Evolutionary conservation across 1,140 invertebrate species (phyloP).

Genomic region (Drosophila kurseongensis): DNA sequence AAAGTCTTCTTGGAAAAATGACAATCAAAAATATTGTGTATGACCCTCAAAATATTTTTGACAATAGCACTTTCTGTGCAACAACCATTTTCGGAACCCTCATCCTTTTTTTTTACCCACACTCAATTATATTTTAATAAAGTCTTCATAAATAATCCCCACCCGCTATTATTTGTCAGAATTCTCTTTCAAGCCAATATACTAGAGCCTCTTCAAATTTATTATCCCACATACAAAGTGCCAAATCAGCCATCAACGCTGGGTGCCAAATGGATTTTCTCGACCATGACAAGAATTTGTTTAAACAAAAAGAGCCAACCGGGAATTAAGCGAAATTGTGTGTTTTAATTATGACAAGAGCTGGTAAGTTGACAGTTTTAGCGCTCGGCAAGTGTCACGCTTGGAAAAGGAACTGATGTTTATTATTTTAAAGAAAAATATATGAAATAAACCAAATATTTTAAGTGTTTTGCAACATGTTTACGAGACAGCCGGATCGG

Average conservation of each 20-base stretch:
- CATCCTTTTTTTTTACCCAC: background rate
- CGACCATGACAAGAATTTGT: slow-evolving; percentile 41
- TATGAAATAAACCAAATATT: slow-evolving; percentile 36
- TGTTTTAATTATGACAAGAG: slow-evolving; percentile 80
- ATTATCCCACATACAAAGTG: slow-evolving; percentile 36
- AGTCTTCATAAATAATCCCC: slow-evolving; percentile 64
- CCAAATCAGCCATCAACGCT: slow-evolving; percentile 69
- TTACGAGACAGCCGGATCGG: slow-evolving; percentile 58
- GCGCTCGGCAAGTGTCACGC: slow-evolving; percentile 56
- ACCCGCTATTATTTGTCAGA: slow-evolving; percentile 66
- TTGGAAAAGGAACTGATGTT: slow-evolving; percentile 39
- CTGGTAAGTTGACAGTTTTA: slow-evolving; percentile 65
- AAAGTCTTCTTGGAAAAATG: no score
- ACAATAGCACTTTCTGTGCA: background rate
- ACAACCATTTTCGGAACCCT: background rate
- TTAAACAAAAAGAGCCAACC: slow-evolving; percentile 33
- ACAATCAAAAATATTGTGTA: no score
- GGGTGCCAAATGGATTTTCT: slow-evolving; percentile 69
- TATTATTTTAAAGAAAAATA: slow-evolving; percentile 37
- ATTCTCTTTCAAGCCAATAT: slow-evolving; percentile 24
- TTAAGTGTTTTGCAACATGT: slow-evolving; percentile 76
- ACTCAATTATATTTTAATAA: slow-evolving; percentile 25
- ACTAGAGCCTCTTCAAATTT: slow-evolving; percentile 26
- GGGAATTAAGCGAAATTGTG: slow-evolving; percentile 40
- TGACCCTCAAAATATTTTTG: no score